Base-by-base conservation (phyloP, 2,888 invertebrate genomes). In the Formica aserva region DNA sequence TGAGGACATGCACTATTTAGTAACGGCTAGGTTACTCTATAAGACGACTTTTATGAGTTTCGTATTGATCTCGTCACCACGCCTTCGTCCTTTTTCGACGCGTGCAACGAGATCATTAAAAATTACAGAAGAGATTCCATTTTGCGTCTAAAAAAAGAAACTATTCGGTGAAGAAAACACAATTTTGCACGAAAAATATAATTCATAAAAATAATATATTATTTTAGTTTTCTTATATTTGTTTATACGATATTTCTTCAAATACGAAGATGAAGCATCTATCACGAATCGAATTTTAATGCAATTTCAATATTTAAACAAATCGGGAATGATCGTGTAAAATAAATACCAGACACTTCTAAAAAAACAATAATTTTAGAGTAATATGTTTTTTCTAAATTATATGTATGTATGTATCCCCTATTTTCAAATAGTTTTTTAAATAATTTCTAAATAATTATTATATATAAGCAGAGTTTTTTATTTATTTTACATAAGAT, bases 11-110 rank as follows among this genome's bases (percentile, higher is more conserved):
- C 18, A 6, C 11, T 6, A 52, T 22, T 52, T 76, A 65, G 18
- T 55, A 13, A 13, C 26, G 1, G 13, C n/a, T 26, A 13, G 22
- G 0, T 63, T 57, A n/a, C 13, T 57, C 5, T 22, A 32, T 38
- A 60, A 45, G 65, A 65, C n/a, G 22, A 26, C 32, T 78, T 67
- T 78, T 69, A 57, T 29, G 22, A 69, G 22, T 57, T 67, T 67
- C 22, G n/a, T 69, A 69, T 69, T 41, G 57, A 78, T 69, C 32
- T 63, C 52, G 52, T 18, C 18, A 18, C 32, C 29, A 9, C n/a
- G 62, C n/a, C 66, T 52, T 38, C 63, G 66, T 66, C 26, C 26
- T 35, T 41, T 38, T 65, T 55, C 52, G 35, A 55, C 38, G 18
- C 38, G 38, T 52, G n/a, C 9, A 32, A 38, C 22, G 11, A 38